Base-by-base conservation (phyloP, 2,113 vertebrate species). In the Rhinichthys klamathensis region DNA sequence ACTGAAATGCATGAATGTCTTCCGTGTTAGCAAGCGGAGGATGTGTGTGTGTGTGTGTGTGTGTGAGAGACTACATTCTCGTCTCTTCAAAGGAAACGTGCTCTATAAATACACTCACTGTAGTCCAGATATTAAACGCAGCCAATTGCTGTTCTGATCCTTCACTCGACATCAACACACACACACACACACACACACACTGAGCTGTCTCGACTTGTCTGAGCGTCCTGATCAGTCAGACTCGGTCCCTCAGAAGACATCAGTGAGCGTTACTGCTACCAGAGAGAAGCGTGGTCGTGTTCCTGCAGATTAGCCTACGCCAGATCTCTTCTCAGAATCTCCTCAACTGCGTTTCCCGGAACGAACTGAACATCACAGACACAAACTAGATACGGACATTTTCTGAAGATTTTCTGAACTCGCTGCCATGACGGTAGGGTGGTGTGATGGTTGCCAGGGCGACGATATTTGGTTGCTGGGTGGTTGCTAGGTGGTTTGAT, bases 61-160 rank as follows among this genome's bases (percentile, higher is more conserved):
- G 41, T 2, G 41, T 9, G 75, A 41, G 60, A 73, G 89, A 86
- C 35, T 88, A 88, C 90, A 88, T 67, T 87, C 89, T 90, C 88
- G 44, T 80, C 87, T 91, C 90, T 93, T 93, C 92, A 92, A 94
- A 93, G 89, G 27, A 80, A 69, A 88, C 82, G 80, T 86, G 78
- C 85, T 90, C 91, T 92, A 94, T 92, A 94, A 93, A 94, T 94
- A 95, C 87, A 89, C 89, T 56, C 87, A 91, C 86, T 46, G 91
- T 87, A 92, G 91, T 89, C 90, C 92, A 88, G 83, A 92, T 87
- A 90, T 88, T 84, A 87, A 92, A 87, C 88, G 88, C 82, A 90
- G 89, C 91, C 90, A 90, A 92, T 93, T 93, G 90, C 91, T 93
- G 89, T 92, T 92, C 87, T 90, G 87, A 90, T 92, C 88, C 91